Evolutionary conservation across 2,113 vertebrate species (phyloP), one percentile per base, ranked within the genome.

Genomic region (Nymphicus hollandicus): DNA sequence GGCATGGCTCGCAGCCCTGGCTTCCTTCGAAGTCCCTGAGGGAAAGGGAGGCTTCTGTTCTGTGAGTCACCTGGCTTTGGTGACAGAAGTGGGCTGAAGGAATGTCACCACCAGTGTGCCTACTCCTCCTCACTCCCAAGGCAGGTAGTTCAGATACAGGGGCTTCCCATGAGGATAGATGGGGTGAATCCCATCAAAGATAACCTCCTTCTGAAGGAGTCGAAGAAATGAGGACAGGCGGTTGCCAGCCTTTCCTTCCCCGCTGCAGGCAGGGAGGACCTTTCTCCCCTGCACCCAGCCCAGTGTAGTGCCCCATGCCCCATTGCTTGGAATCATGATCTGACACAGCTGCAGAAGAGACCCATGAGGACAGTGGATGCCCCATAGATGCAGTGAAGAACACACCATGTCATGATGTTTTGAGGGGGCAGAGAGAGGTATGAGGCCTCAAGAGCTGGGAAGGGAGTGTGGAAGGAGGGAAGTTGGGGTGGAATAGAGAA

Each of bases 361-460:
- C 7, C 53, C 24, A 17, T 18, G 41, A 41, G 31, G 17, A 6
- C 17, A 0, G 6, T 16, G 46, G 13, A 37, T 19, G 23, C 18
- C 43, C 18, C 33, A 7, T 33, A n/a, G 63, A 0, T 58, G 56
- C 56, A 15, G 33, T 35, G 2, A 46, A 64, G 35, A 79, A 35
- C 24, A 0, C 2, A 4, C 17, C 11, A 0, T 4, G 14, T 33
- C 0, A 0, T 12, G 13, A 4, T 64, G 43, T 28, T 52, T 35
- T 29, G 7, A 3, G 52, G 25, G 33, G 4, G 9, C 41, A n/a
- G 56, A 28, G 56, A 28, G 39, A 18, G 28, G 23, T 41, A 25
- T 31, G 58, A 77, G 22, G 7, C 58, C 9, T 16, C 0, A 0
- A 64, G 27, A 68, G 22, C 47, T 56, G 43, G 28, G 29, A 39